These are phyloP conservation scores for Cantharis rufa DNA, from an alignment of 2,888 invertebrate species.

Conservation along the genomic window DNA sequence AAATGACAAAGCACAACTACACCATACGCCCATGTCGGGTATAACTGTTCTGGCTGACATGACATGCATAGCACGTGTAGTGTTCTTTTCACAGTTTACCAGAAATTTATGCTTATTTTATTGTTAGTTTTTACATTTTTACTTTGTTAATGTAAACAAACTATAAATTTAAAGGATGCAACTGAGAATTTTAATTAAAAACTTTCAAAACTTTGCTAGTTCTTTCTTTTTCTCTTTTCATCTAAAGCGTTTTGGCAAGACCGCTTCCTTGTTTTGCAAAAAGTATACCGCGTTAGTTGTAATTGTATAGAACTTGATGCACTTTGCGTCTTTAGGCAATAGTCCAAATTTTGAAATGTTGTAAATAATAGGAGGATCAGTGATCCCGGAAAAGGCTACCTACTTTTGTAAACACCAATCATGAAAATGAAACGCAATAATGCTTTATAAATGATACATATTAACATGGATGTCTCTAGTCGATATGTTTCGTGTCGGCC, in stretches of 20 bases:
- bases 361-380: neutral
- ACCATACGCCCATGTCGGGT: neutral
- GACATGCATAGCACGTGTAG: neutral
- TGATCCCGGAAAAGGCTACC: neutral
- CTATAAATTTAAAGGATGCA: neutral
- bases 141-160: neutral
- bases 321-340: neutral
- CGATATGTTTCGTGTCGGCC: slow-evolving; percentile 4
- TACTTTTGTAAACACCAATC: neutral
- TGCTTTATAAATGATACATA: neutral
- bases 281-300: neutral
- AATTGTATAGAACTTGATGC: neutral
- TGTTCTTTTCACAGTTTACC: neutral
- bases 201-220: neutral
- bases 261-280: neutral
- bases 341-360: neutral
- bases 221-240: neutral
- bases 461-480: neutral
- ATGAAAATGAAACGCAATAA: neutral
- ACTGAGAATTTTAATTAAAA: neutral
- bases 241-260: neutral
- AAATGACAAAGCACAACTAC: neutral
- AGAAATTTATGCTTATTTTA: neutral
- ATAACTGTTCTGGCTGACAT: neutral
- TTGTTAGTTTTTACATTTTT: neutral